phyloP scores from a whole-genome alignment of 1,140 invertebrate genomes.

The Vollenhovia emeryi region DNA sequence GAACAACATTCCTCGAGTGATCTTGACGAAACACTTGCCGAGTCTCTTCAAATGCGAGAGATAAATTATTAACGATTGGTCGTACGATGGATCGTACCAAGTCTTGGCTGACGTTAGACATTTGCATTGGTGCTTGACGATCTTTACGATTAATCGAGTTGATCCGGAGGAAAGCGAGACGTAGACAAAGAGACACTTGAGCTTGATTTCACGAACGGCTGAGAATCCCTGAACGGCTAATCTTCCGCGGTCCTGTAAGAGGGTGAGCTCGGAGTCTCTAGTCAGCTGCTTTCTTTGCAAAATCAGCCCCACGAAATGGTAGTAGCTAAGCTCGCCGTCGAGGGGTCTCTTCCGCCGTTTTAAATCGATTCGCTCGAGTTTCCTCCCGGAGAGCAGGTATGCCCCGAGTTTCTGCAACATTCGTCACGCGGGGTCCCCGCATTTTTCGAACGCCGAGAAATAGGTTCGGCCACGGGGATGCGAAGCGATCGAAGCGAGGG shows the following conservation, averaged over 20 bases:
- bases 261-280: conserved; percentile 75
- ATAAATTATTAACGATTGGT: background rate
- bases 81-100: background rate
- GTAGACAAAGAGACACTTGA: background rate
- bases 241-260: conserved; percentile 64
- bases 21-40: background rate
- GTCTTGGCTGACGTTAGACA: background rate
- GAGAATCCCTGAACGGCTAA: conserved; percentile 78
- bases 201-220: conserved; percentile 48
- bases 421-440: conserved; percentile 43
- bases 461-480: conserved; percentile 6
- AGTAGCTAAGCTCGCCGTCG: conserved; percentile 42
- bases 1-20: background rate
- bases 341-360: conserved; percentile 76
- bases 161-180: background rate
- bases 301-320: conserved; percentile 74
- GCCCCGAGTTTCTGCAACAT: conserved; percentile 48
- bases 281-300: conserved; percentile 84
- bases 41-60: background rate
- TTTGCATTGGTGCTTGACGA: background rate
- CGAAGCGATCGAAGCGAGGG: conserved; percentile 13
- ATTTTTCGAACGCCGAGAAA: conserved; percentile 43
- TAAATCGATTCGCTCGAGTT: conserved; percentile 84
- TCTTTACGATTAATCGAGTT: background rate
- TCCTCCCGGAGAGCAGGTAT: conserved; percentile 80